Conservation (phyloP, 2,888 invertebrate species). For the Vandiemenella viatica region DNA sequence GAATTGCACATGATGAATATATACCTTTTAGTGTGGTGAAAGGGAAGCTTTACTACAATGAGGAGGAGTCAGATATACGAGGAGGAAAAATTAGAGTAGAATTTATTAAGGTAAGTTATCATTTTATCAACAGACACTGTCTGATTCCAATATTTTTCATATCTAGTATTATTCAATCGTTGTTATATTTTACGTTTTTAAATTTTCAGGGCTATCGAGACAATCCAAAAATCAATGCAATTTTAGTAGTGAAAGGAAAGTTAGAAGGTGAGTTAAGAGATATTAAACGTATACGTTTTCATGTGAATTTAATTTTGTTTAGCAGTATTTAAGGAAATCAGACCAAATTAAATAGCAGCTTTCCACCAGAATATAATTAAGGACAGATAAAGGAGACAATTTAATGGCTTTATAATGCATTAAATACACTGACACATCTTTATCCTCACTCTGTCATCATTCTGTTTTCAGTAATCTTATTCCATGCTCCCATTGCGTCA, state of each 20-base stretch:
- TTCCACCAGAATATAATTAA: too few relatives aligned
- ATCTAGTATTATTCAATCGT: background rate
- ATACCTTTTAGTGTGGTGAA: constrained; percentile 72
- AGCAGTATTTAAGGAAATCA: too few relatives aligned
- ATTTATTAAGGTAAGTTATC: constrained; percentile 74
- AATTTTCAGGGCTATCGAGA: constrained; percentile 60
- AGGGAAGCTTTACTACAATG: constrained; percentile 65
- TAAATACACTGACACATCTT: too few relatives aligned
- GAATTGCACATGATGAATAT: constrained; percentile 89
- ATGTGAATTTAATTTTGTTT: too few relatives aligned
- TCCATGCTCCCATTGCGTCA: too few relatives aligned
- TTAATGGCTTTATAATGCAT: too few relatives aligned
- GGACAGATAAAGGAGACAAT: too few relatives aligned
- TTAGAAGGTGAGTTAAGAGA: constrained; percentile 46
- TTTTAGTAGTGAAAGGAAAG: constrained; percentile 76
- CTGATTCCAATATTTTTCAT: background rate
- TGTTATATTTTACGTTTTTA: background rate
- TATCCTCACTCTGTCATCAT: too few relatives aligned
- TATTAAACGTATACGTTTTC: too few relatives aligned
- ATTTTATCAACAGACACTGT: too few relatives aligned
- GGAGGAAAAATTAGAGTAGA: constrained; percentile 72
- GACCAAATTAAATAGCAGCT: too few relatives aligned
- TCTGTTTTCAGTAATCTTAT: too few relatives aligned
- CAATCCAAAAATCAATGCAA: constrained; percentile 95
- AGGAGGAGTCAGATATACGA: constrained; percentile 72